phyloP scores from a whole-genome alignment of 2,888 invertebrate species.

The Nymphalis urticae region DNA sequence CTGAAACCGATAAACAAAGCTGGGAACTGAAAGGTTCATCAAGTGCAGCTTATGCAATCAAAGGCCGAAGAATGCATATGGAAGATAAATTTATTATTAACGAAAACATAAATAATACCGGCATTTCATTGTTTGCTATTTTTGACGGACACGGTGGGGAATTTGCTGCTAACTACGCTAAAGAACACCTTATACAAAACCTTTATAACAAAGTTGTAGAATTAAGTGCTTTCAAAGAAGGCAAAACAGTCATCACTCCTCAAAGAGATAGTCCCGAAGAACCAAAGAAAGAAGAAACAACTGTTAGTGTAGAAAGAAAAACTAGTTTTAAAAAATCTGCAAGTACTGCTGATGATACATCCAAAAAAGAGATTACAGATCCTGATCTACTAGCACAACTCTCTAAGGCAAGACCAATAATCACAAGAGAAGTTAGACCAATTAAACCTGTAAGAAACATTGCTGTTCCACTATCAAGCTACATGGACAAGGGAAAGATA shows the following conservation, averaged over 20 bases:
- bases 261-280: constrained; percentile 63
- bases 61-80: constrained; percentile 95
- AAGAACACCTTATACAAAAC: constrained; percentile 92
- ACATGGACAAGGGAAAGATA: constrained; percentile 88
- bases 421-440: constrained; percentile 84
- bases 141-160: constrained; percentile 98
- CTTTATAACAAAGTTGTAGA: constrained; percentile 89
- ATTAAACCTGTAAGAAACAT: constrained; percentile 71
- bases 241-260: constrained; percentile 68
- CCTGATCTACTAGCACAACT: constrained; percentile 84
- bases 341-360: constrained; percentile 82
- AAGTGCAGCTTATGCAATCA: constrained; percentile 93
- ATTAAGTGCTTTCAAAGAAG: constrained; percentile 85
- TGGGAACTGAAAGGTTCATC: constrained; percentile 90
- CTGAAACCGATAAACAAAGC: constrained; percentile 80
- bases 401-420: constrained; percentile 81
- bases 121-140: constrained; percentile 93
- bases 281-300: constrained; percentile 65
- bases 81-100: constrained; percentile 96
- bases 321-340: constrained; percentile 86
- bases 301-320: constrained; percentile 75
- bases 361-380: constrained; percentile 84
- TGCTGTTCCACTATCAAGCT: constrained; percentile 81
- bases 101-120: constrained; percentile 91
- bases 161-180: constrained; percentile 95